Evolutionary conservation across 2,888 invertebrate species (phyloP), one percentile per base, ranked within the genome.

Genomic region (Cheilosia soror): DNA sequence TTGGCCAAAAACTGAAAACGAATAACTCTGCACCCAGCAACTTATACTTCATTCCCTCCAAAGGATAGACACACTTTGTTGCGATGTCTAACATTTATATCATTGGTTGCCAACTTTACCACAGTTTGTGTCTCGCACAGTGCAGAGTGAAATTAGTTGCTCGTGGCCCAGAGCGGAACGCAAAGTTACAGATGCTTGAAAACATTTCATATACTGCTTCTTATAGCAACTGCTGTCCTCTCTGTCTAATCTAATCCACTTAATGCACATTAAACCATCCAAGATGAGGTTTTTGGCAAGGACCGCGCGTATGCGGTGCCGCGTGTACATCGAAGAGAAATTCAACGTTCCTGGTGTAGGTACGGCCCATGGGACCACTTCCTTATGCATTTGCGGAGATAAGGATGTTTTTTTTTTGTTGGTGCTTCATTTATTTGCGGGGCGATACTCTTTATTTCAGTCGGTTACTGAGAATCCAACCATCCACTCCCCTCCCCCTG

Each of bases 181-280:
- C 31, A 75, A 47, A 66, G 37, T 49, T 77, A 40, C 62, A 78
- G 49, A 65, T 65, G 71, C 33, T 47, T 53, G 44, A 15, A 55
- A 69, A 77, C 40, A 62, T 44, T 69, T 63, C 20, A 20, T 51
- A 33, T 62, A 42, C 25, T 33, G 31, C 33, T 13, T 55, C 55
- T 44, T 42, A 63, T 57, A 49, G 15, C 62, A 47, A 25, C 51
- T 60, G 51, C 44, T 66, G 71, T 42, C 27, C 53, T 40, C 66
- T 47, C 27, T 57, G 44, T 57, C 63, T 69, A 47, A 47, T 53
- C 47, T 80, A 60, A 84, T 80, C 75, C 69, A 80, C 75, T 75
- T 84, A 84, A 80, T 80, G 75, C 75, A 84, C 73, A 75, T 84
- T 75, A 75, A 84, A 84, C 65, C 9, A 80, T 71, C 29, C 75